Evolutionary conservation across 2,797 vertebrate genomes (phyloP).

Genomic region (Oryzias sinensis): DNA sequence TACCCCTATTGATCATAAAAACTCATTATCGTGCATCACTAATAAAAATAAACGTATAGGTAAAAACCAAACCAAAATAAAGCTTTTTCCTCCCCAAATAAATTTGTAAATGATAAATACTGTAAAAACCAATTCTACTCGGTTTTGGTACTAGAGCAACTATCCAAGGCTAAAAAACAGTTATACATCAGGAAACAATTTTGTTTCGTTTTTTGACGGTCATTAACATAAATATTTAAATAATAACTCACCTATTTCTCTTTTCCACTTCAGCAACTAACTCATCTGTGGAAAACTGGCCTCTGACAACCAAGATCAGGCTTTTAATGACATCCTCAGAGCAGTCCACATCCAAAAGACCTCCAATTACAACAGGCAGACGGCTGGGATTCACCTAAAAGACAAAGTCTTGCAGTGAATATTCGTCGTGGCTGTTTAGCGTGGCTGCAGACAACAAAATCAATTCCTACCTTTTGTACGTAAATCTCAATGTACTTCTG

Average conservation of each 20-base stretch:
- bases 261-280: conserved; percentile 98
- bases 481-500: conserved; percentile 99
- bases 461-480: conserved; percentile 90
- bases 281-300: conserved; percentile 97
- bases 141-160: too few relatives aligned
- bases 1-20: too few relatives aligned
- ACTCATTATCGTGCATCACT: too few relatives aligned
- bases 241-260: conserved; percentile 88
- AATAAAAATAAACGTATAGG: too few relatives aligned
- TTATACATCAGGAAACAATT: too few relatives aligned
- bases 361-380: conserved; percentile 94
- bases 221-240: not conserved
- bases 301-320: conserved; percentile 95
- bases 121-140: too few relatives aligned
- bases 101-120: too few relatives aligned
- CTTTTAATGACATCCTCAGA: conserved; percentile 98
- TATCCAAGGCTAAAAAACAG: too few relatives aligned
- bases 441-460: accelerated
- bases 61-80: too few relatives aligned
- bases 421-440: not conserved
- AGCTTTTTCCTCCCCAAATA: too few relatives aligned
- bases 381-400: conserved; percentile 95
- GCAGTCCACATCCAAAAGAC: conserved; percentile 96
- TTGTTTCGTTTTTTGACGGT: too few relatives aligned
- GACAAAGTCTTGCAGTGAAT: not conserved